These are phyloP conservation scores for Hemibagrus wyckioides DNA, from an alignment of 2,113 vertebrate species.

Conservation along the genomic window DNA sequence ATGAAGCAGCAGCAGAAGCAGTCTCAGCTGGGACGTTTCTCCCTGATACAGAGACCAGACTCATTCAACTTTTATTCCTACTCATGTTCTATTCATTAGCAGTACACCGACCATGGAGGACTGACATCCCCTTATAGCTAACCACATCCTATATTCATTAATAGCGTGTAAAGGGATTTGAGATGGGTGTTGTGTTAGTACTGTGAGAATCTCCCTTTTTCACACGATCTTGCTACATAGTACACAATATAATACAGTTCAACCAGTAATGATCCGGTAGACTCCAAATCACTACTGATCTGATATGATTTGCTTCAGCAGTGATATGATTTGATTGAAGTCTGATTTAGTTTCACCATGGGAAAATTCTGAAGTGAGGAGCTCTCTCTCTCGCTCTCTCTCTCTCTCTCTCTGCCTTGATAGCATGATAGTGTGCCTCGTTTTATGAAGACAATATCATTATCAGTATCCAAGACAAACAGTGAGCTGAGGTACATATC, in stretches of 20 bases:
- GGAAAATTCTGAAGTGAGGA: background rate
- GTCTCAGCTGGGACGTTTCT: constrained; percentile 61
- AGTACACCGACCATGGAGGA: constrained; percentile 48
- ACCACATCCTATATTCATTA: background rate
- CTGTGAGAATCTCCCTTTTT: background rate
- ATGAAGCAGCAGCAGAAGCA: constrained; percentile 49
- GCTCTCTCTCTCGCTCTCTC: background rate
- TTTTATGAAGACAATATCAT: background rate
- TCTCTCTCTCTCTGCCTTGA: background rate
- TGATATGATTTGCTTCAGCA: background rate
- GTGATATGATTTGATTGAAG: background rate
- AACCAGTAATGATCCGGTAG: background rate
- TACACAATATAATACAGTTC: background rate
- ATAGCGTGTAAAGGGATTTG: background rate
- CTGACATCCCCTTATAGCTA: constrained; percentile 29
- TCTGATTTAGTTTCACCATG: background rate
- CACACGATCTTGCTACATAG: background rate
- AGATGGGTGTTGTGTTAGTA: background rate
- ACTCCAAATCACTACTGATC: background rate
- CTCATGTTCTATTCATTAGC: constrained; percentile 72
- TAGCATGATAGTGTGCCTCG: too few relatives aligned
- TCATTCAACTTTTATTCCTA: constrained; percentile 69
- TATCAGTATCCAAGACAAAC: background rate
- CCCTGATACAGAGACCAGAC: constrained; percentile 50
- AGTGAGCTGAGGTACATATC: background rate